These are phyloP conservation scores for Ips typographus DNA, from an alignment of 1,140 invertebrate species.

Conservation along the genomic window DNA sequence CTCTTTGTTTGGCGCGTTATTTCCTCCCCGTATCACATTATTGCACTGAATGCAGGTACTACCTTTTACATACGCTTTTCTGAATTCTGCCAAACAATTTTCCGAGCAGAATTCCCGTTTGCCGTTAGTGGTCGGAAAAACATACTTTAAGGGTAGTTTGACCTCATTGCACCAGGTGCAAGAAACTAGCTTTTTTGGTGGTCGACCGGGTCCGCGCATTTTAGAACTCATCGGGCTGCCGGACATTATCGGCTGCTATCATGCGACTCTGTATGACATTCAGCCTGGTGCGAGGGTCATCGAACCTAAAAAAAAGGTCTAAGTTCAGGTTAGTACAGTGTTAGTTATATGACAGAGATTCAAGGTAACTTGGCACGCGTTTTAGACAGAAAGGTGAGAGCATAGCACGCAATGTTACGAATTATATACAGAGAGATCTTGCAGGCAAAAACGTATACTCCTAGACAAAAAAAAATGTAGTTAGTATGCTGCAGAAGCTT, in stretches of 20 bases:
- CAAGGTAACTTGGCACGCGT: too few species aligned
- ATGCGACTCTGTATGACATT: constrained; percentile 3
- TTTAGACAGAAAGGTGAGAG: background rate
- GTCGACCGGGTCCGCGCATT: constrained; percentile 68
- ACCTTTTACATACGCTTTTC: constrained; percentile 83
- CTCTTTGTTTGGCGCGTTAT: constrained; percentile 61
- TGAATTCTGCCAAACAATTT: constrained; percentile 83
- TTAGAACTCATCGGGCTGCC: constrained; percentile 54
- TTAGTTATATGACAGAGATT: constrained; percentile 23
- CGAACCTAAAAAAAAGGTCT: constrained; percentile 34
- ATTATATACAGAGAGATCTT: too few species aligned
- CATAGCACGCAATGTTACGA: background rate
- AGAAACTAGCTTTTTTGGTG: constrained; percentile 67
- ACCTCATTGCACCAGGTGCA: constrained; percentile 86
- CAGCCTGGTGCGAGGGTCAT: constrained; percentile 9
- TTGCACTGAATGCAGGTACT: constrained; percentile 84
- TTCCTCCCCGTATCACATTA: constrained; percentile 73
- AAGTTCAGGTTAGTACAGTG: constrained; percentile 35
- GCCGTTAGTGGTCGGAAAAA: constrained; percentile 81
- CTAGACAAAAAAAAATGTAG: background rate
- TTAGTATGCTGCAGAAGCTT: constrained; percentile 17
- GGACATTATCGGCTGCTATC: constrained; percentile 18
- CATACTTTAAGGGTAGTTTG: constrained; percentile 79
- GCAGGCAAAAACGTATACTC: too few species aligned
- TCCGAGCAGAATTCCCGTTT: constrained; percentile 93